Evolutionary conservation across 35 echinoderm and acorn worm genomes (phyloP).

Genomic region (Lytechinus variegatus): DNA sequence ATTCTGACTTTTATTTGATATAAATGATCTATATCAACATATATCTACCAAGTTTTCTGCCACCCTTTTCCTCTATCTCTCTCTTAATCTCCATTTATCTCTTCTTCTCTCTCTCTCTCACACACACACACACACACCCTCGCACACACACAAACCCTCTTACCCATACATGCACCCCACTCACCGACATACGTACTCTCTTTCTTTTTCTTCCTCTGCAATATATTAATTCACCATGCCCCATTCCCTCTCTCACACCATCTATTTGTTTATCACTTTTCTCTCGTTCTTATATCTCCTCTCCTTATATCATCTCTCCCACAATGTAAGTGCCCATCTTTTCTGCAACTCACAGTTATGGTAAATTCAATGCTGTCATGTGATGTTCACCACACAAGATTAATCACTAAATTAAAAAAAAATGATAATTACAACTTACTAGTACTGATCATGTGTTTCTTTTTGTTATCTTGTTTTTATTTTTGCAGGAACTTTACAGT

Average conservation of each 20-base stretch:
- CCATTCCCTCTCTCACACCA: no score
- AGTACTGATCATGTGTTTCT: not conserved
- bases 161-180: no score
- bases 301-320: not conserved
- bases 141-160: no score
- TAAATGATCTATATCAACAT: no score
- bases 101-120: not conserved
- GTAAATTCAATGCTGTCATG: no score
- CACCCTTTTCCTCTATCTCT: not conserved
- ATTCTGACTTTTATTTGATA: no score
- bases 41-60: no score
- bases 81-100: not conserved
- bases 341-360: not conserved
- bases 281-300: no score
- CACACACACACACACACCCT: not conserved
- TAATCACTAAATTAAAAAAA: not conserved
- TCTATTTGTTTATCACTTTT: no score
- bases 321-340: not conserved
- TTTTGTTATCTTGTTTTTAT: not conserved
- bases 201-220: no score
- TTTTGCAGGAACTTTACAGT: not conserved
- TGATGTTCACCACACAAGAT: not conserved
- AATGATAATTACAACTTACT: not conserved
- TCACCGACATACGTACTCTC: no score
- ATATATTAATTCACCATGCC: no score